Percentiles rank a stretch among this genome's conserved stretches.
phyloP scores from a whole-genome alignment of 1,140 invertebrate genomes.

The Calliphora vicina region DNA sequence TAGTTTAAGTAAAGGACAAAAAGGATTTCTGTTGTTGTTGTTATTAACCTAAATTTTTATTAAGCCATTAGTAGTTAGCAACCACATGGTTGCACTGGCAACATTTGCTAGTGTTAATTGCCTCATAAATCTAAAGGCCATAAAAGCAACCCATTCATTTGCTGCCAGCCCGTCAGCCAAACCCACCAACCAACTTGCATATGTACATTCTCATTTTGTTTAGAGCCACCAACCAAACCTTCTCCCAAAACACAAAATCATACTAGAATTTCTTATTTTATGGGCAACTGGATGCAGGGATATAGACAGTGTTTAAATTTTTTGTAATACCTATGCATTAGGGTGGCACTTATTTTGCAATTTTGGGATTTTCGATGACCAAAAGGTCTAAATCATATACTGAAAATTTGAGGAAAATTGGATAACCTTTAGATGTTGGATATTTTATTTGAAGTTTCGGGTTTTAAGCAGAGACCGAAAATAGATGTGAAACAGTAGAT shows the following conservation, averaged over 20 bases:
- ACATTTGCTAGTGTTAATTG: conserved; percentile 19
- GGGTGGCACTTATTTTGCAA: no score
- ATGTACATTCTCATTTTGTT: not conserved
- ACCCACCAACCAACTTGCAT: not conserved
- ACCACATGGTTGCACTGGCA: not conserved
- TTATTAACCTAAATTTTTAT: conserved; percentile 5
- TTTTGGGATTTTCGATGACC: no score
- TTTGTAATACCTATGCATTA: no score
- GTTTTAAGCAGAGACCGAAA: no score
- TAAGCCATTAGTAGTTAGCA: not conserved
- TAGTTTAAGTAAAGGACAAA: not conserved
- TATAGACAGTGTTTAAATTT: no score
- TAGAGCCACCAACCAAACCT: not conserved
- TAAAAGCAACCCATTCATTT: not conserved
- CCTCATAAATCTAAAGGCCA: conserved; percentile 19
- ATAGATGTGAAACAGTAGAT: no score
- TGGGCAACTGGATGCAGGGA: no score
- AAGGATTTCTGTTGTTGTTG: not conserved
- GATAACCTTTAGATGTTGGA: no score
- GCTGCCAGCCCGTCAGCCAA: not conserved
- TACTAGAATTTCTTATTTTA: no score
- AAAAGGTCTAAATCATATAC: no score
- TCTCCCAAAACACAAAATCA: not conserved
- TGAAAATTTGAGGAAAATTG: no score
- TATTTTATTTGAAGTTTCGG: no score